Percentiles rank a stretch among this genome's conserved stretches.
Conservation (phyloP, 2,113 vertebrate genomes). For the Antidorcas marsupialis region DNA sequence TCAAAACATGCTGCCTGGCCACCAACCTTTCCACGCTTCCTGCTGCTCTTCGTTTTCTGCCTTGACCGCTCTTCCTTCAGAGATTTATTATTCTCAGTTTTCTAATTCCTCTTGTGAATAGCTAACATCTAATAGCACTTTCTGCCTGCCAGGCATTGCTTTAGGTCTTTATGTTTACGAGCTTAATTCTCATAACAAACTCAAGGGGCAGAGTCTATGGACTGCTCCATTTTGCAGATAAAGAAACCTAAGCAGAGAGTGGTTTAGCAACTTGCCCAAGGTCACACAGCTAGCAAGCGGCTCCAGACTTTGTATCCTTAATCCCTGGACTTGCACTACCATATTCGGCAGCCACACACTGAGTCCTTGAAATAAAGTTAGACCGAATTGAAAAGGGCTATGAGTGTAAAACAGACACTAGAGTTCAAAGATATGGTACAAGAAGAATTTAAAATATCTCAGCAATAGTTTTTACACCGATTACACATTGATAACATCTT, state of each 20-base stretch:
- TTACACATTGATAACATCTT: background rate
- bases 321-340: background rate
- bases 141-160: background rate
- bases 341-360: fast-evolving
- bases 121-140: background rate
- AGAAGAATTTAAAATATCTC: background rate
- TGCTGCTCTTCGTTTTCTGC: background rate
- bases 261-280: background rate
- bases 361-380: fast-evolving
- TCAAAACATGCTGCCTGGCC: fast-evolving
- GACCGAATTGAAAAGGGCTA: background rate
- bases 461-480: background rate
- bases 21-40: background rate
- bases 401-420: background rate
- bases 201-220: background rate
- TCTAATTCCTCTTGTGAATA: background rate
- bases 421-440: background rate
- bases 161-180: background rate
- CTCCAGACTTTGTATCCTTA: background rate
- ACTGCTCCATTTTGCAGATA: background rate
- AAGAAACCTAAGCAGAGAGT: background rate
- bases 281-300: background rate
- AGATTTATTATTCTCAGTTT: background rate
- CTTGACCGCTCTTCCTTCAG: background rate
- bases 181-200: background rate